Evolutionary conservation across 2,113 vertebrate genomes (phyloP).

Genomic region (Salvelinus fontinalis): DNA sequence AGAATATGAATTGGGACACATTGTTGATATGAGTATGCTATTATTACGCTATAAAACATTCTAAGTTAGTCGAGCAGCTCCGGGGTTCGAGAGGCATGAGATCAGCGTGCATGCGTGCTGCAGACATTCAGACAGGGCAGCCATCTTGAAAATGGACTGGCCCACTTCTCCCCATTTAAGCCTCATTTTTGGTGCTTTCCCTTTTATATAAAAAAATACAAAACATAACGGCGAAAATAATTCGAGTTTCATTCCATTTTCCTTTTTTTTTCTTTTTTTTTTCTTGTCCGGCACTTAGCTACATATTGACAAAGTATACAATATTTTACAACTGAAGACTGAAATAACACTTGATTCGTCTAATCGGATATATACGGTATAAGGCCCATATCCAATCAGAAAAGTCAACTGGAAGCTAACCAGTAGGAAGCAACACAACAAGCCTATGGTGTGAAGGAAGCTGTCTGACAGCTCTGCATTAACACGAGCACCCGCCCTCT

Average conservation of each 20-base stretch:
- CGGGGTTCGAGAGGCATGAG: constrained; percentile 43
- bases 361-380: constrained; percentile 66
- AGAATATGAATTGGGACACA: constrained; percentile 65
- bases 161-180: constrained; percentile 56
- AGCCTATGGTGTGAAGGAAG: constrained; percentile 74
- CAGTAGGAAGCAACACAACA: constrained; percentile 76
- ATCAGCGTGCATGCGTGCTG: constrained; percentile 75
- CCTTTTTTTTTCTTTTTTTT: constrained; percentile 44
- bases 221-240: constrained; percentile 77
- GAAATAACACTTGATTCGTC: constrained; percentile 74
- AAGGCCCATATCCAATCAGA: constrained; percentile 68
- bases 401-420: constrained; percentile 74
- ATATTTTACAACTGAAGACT: constrained; percentile 78
- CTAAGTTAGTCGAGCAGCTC: constrained; percentile 62
- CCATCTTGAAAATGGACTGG: constrained; percentile 54
- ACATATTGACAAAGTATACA: constrained; percentile 80
- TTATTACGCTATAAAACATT: constrained; percentile 76
- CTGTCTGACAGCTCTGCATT: constrained; percentile 67
- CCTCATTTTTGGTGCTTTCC: constrained; percentile 75
- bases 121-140: constrained; percentile 72
- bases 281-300: constrained; percentile 61
- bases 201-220: constrained; percentile 78
- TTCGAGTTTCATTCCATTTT: constrained; percentile 49
- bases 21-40: constrained; percentile 69
- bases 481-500: constrained; percentile 73